Conservation (phyloP, 2,113 vertebrate species). For the Grammomys dolichurus region DNA sequence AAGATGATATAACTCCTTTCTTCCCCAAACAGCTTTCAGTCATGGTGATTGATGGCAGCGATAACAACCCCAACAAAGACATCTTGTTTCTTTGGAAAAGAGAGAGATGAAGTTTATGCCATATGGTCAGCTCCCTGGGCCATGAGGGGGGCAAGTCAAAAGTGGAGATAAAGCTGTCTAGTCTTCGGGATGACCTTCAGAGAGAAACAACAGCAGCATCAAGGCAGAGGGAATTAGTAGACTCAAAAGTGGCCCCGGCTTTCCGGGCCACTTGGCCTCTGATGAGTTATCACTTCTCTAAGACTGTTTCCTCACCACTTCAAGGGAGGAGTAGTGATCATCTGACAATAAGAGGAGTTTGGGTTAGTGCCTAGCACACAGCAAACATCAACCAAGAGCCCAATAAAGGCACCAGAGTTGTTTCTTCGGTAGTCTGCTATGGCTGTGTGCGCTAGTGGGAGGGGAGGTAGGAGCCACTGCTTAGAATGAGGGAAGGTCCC, state of each 20-base stretch:
- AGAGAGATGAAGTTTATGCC: not conserved
- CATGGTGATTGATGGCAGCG: not conserved
- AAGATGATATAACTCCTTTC: too few species aligned
- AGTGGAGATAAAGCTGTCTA: not conserved
- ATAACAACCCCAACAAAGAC: not conserved
- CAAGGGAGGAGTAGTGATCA: not conserved
- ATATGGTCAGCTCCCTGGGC: not conserved
- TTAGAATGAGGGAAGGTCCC: not conserved
- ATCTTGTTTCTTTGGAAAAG: slow-evolving; percentile 16
- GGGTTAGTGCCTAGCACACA: not conserved
- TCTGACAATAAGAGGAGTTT: not conserved
- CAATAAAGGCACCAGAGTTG: not conserved
- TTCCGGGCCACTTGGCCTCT: not conserved
- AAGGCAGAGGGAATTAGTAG: not conserved
- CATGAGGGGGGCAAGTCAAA: not conserved
- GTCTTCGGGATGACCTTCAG: not conserved
- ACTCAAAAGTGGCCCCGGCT: not conserved
- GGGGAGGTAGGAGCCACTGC: not conserved
- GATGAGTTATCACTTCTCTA: not conserved
- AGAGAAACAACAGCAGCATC: not conserved
- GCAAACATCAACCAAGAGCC: not conserved
- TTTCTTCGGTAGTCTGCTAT: not conserved
- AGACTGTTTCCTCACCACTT: not conserved
- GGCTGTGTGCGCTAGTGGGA: accelerated
- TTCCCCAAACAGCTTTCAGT: not conserved